phyloP scores from a whole-genome alignment of 2,797 vertebrate genomes.

The Orientallactaga sibirica region DNA sequence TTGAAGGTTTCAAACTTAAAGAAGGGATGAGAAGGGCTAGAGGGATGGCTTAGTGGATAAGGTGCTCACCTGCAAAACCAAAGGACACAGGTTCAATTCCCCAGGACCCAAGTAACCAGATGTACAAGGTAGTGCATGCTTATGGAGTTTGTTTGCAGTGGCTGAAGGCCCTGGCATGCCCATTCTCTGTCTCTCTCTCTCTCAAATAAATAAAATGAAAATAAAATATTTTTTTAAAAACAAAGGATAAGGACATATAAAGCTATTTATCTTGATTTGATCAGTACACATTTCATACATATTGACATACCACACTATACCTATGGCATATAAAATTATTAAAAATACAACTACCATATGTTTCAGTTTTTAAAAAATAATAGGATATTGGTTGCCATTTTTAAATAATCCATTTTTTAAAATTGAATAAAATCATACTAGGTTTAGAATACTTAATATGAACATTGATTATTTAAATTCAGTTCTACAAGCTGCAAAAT shows the following conservation, averaged over 20 bases:
- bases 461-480: not conserved
- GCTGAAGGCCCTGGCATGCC: too few relatives aligned
- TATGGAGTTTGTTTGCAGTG: too few relatives aligned
- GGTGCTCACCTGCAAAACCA: too few relatives aligned
- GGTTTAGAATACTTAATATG: constrained; percentile 1
- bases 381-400: not conserved
- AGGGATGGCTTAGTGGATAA: too few relatives aligned
- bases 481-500: too few relatives aligned
- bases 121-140: too few relatives aligned
- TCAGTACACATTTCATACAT: not conserved
- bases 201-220: too few relatives aligned
- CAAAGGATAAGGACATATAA: not conserved
- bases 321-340: not conserved
- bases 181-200: too few relatives aligned
- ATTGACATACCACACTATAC: not conserved
- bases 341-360: not conserved
- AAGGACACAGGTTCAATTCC: too few relatives aligned
- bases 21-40: too few relatives aligned
- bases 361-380: not conserved
- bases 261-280: not conserved
- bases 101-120: too few relatives aligned
- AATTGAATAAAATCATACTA: not conserved
- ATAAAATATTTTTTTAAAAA: too few relatives aligned
- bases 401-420: constrained; percentile 29
- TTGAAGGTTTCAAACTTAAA: not conserved